Base-by-base conservation (phyloP, 2,797 vertebrate species). In the Percopsis omiscomaycus region DNA sequence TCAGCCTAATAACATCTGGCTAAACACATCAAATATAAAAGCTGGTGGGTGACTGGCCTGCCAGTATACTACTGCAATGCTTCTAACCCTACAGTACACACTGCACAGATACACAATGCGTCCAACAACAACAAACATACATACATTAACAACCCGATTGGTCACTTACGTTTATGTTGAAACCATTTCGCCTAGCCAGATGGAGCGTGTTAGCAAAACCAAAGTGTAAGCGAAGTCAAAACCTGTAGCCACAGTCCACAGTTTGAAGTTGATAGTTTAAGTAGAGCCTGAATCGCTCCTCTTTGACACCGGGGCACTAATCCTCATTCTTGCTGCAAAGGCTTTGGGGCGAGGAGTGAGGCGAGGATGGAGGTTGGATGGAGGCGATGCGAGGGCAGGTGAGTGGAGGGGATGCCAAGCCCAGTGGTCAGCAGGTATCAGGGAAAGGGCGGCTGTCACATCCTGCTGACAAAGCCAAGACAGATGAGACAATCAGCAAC, bases 211-310 rank as follows among this genome's bases (percentile, higher is more conserved):
- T 71, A 74, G 78, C 64, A 73, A 76, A 79, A 67, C 52, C n/a
- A 48, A 77, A 1, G 92, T 37, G 32, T 37, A 93, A 89, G 92
- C 93, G 80, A 92, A 90, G 93, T 80, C 95, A 81, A 93, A 95
- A 88, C 92, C 94, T 82, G 90, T 92, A 86, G 95, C 92, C 69
- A 86, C 89, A 93, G 84, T 95, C 94, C 83, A 92, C 72, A 3
- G 94, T 85, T 81, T 80, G 80, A 47, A 86, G 62, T 70, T 78
- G 84, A 88, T 84, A 84, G 80, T 64, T 64, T 15, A 49, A 37
- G 32, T 37, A 37, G 32, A 37, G 32, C 32, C 32, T 8, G 32
- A 61, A 59, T 80, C 75, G 75, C 75, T 77, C 71, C 66, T 68
- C 70, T 71, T 76, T 85, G 84, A 88, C 88, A 86, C 94, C 88